Evolutionary conservation across 2,113 vertebrate species (phyloP).

Genomic region (Equus quagga): DNA sequence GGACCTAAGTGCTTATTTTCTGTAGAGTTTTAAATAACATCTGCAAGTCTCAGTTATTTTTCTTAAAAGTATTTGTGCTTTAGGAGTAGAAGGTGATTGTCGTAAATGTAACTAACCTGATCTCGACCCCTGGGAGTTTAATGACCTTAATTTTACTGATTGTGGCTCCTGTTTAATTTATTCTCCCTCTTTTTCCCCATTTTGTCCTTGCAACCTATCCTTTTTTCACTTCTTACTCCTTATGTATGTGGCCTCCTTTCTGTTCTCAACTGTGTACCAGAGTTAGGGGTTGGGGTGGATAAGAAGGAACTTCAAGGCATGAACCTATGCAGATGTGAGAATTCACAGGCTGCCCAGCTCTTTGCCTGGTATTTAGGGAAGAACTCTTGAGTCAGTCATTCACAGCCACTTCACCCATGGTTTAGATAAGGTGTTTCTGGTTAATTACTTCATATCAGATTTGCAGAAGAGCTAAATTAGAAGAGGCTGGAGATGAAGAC

Average conservation of each 20-base stretch:
- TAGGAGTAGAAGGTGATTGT: not conserved
- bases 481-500: not conserved
- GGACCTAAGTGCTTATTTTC: conserved; percentile 64
- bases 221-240: not conserved
- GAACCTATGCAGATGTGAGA: not conserved
- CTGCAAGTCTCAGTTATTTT: conserved; percentile 59
- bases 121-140: not conserved
- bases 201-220: not conserved
- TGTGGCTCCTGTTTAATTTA: not conserved
- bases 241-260: not conserved
- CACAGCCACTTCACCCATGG: not conserved
- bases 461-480: not conserved
- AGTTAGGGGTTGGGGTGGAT: not conserved
- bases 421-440: not conserved
- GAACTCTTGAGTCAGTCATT: not conserved
- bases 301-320: not conserved
- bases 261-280: not conserved
- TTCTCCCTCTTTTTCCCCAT: not conserved
- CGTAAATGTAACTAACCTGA: not conserved
- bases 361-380: not conserved
- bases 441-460: not conserved
- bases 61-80: conserved; percentile 42
- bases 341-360: not conserved
- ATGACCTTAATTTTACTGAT: conserved; percentile 33
- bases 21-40: conserved; percentile 68